Evolutionary conservation across 2,113 vertebrate species (phyloP).

Genomic region (Scomber colias): DNA sequence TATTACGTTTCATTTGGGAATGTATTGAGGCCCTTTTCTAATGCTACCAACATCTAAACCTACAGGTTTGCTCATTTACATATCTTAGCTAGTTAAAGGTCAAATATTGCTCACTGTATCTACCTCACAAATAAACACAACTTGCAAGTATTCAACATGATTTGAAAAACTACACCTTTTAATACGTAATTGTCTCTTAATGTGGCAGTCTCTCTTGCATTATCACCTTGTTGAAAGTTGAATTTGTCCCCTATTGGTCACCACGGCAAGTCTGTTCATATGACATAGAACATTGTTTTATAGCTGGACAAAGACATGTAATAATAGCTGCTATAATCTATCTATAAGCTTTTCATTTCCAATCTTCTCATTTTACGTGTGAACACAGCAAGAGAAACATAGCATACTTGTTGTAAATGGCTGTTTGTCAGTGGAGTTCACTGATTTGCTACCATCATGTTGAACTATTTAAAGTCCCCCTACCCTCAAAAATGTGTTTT

Average conservation of each 20-base stretch:
- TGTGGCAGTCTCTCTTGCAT: not conserved
- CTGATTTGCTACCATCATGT: constrained; percentile 1
- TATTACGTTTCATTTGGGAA: constrained; percentile 44
- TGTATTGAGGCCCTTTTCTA: not conserved
- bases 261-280: not conserved
- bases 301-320: not conserved
- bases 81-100: too few species aligned
- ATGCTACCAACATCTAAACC: not conserved
- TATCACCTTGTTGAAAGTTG: not conserved
- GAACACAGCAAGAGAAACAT: not conserved
- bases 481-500: too few species aligned
- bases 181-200: not conserved
- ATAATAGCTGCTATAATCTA: not conserved
- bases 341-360: not conserved
- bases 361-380: not conserved
- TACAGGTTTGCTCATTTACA: not conserved
- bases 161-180: not conserved
- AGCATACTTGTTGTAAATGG: not conserved
- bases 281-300: not conserved
- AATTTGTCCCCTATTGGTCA: not conserved
- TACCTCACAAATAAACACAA: not conserved
- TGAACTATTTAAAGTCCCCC: not conserved
- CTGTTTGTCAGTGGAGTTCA: not conserved
- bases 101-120: not conserved
- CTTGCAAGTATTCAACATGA: not conserved